Conservation (phyloP, 2,888 invertebrate genomes). For the Eristalis tenax region DNA sequence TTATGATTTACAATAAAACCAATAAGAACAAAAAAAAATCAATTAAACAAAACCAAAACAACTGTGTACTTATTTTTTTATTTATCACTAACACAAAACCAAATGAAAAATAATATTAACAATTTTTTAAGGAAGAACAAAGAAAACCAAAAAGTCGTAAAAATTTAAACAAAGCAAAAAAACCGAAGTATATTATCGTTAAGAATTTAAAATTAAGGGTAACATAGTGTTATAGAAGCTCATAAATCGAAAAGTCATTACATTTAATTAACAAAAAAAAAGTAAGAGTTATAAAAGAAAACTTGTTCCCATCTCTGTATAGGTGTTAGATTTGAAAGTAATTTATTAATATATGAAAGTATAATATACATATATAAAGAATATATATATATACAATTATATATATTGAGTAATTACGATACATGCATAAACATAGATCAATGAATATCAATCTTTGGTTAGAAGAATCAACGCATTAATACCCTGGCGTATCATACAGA, state of each 20-base stretch:
- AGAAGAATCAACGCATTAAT: slow-evolving; percentile 39
- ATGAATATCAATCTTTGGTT: slow-evolving; percentile 63
- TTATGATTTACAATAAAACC: slow-evolving; percentile 68
- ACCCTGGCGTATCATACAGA: slow-evolving; percentile 18
- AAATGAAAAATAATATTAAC: slow-evolving; percentile 22
- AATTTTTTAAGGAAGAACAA: slow-evolving; percentile 27
- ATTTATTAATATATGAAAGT: slow-evolving; percentile 61
- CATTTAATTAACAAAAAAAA: slow-evolving; percentile 51
- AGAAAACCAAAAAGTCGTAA: slow-evolving; percentile 37
- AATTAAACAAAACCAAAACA: slow-evolving; percentile 46
- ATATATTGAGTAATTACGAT: slow-evolving; percentile 41
- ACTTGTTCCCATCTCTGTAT: slow-evolving; percentile 71
- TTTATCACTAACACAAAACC: slow-evolving; percentile 57
- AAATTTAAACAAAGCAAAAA: slow-evolving; percentile 35
- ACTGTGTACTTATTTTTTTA: slow-evolving; percentile 71
- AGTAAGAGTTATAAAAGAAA: slow-evolving; percentile 22
- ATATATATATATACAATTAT: slow-evolving; percentile 33
- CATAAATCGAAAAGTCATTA: slow-evolving; percentile 66
- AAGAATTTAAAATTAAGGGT: slow-evolving; percentile 65
- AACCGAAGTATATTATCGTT: slow-evolving; percentile 63
- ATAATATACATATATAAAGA: slow-evolving; percentile 53
- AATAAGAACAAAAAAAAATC: slow-evolving; percentile 38
- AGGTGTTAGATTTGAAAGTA: slow-evolving; percentile 72
- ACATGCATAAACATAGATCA: slow-evolving; percentile 58
- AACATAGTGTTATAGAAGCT: slow-evolving; percentile 65